Evolutionary conservation across 2,888 invertebrate species (phyloP), one percentile per base, ranked within the genome.

Genomic region (Tyria jacobaeae): DNA sequence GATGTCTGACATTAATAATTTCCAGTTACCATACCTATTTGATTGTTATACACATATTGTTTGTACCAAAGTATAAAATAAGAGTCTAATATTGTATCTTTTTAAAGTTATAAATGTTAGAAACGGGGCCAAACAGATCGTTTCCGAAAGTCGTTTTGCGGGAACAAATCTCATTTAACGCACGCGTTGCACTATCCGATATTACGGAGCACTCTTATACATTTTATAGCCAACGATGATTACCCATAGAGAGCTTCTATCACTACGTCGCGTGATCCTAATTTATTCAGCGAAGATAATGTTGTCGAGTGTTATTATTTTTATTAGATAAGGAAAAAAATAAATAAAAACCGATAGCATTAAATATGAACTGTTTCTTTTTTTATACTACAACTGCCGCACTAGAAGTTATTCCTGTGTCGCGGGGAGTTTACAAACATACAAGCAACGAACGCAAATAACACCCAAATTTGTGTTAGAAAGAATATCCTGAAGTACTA

Each of bases 191-290:
- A 79, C 75, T 80, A 76, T 75, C 75, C 72, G 62, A 77, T 80
- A 79, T 76, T 77, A 75, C 73, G 61, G 56, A 62, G 69, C 68
- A 66, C 65, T 69, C 64, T 70, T 70, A 72, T 72, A 74, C 68
- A 76, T 68, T 76, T 76, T 76, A 76, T 76, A 62, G 64, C 68
- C 55, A 57, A 77, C 79, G 76, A 82, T 88, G 89, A 91, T 89
- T 90, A 86, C 91, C 89, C 90, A 73, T 64, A 90, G 89, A 89
- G 82, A 80, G 80, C 83, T 89, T 91, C 86, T 83, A 89, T 90
- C 90, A 89, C 56, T 35, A 24, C 10, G 27, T 14, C 34, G 35
- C 10, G 9, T 83, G 86, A 85, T 88, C 85, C 84, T 89, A 88
- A 90, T 90, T 90, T 89, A 90, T 87, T 82, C 79, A 66, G 63